These are phyloP conservation scores for Malacoraja senta DNA, from an alignment of 2,797 vertebrate species.

Conservation along the genomic window DNA sequence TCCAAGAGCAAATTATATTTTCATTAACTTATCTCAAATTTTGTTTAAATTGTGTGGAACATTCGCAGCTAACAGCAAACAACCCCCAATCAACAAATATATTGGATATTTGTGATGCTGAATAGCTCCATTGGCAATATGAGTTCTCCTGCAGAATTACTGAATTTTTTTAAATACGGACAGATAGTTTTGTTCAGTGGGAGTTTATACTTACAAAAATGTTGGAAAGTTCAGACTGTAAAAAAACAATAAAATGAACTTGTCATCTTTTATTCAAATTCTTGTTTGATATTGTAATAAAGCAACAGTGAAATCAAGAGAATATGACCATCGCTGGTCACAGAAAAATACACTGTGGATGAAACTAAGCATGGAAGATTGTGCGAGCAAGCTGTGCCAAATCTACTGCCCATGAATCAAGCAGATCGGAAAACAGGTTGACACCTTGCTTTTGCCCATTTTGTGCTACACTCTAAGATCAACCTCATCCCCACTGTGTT, in stretches of 20 bases:
- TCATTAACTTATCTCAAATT: neutral
- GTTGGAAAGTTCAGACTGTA: neutral
- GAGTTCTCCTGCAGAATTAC: neutral
- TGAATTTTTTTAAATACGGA: too few species aligned
- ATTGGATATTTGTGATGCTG: neutral
- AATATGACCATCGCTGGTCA: neutral
- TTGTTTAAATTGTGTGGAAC: constrained; percentile 21
- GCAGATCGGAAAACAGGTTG: neutral
- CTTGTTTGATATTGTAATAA: neutral
- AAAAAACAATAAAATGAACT: neutral
- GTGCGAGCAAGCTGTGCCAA: neutral
- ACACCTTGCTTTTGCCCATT: neutral
- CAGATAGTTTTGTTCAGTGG: neutral
- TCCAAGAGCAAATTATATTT: neutral
- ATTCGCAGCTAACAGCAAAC: neutral
- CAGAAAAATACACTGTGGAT: neutral
- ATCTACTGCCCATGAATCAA: neutral
- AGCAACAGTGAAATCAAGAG: neutral
- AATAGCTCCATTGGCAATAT: neutral
- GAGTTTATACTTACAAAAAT: neutral
- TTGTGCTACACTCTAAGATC: neutral
- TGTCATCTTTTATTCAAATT: neutral
- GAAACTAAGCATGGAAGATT: neutral
- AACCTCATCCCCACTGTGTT: neutral
- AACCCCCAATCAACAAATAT: neutral